Conservation (phyloP, 2,888 invertebrate genomes). For the Notodonta ziczac region DNA sequence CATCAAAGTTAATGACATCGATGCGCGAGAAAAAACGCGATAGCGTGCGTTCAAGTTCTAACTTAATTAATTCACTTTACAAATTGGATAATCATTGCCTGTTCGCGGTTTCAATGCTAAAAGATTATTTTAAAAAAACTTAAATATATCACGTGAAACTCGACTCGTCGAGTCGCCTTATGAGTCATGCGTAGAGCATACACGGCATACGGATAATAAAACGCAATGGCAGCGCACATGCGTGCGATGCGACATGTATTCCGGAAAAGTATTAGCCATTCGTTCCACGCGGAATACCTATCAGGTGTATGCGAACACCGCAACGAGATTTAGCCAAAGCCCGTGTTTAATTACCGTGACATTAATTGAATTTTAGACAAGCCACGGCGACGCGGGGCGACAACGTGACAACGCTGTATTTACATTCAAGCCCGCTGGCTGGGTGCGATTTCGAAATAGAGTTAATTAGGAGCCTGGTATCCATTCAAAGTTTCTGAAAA, state of each 20-base stretch:
- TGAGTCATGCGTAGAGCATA: not conserved
- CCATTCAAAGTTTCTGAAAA: not conserved
- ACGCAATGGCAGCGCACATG: slow-evolving; percentile 10
- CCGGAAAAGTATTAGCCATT: slow-evolving; percentile 26
- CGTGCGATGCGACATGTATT: slow-evolving; percentile 27
- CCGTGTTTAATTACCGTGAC: slow-evolving; percentile 46
- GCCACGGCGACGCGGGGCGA: slow-evolving; percentile 22
- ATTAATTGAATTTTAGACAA: slow-evolving; percentile 49
- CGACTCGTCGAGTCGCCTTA: too few relatives aligned
- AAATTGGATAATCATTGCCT: not conserved
- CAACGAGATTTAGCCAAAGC: slow-evolving; percentile 27
- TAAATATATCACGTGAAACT: too few relatives aligned
- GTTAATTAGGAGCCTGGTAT: not conserved
- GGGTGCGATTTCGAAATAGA: not conserved
- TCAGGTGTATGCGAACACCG: slow-evolving; percentile 18
- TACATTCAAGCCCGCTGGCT: slow-evolving; percentile 2
- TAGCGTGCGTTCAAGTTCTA: not conserved
- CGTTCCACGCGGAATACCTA: slow-evolving; percentile 28
- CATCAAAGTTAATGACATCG: not conserved
- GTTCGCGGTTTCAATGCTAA: not conserved
- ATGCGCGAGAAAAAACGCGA: not conserved
- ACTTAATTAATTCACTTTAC: too few relatives aligned
- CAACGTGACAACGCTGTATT: slow-evolving; percentile 29
- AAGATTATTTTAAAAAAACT: not conserved
- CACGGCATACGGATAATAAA: slow-evolving; percentile 10